Evolutionary conservation across 2,797 vertebrate species (phyloP).

Genomic region (Poecilia picta): DNA sequence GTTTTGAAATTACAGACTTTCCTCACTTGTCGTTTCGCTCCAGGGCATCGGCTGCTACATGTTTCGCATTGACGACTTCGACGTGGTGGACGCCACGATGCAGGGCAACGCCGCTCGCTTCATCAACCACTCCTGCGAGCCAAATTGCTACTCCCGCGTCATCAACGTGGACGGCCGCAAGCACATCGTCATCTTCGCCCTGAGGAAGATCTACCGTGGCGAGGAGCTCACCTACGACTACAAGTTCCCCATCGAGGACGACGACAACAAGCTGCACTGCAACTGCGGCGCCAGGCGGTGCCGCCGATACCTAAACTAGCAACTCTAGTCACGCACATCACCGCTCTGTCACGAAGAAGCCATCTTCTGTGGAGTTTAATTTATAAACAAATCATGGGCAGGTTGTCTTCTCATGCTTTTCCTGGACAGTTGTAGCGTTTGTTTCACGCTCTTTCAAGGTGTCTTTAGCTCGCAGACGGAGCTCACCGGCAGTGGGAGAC

Average conservation of each 20-base stretch:
- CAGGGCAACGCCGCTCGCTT: conserved; percentile 93
- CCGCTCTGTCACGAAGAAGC: neutral
- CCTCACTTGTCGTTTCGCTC: neutral
- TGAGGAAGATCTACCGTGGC: conserved; percentile 91
- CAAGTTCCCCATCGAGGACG: conserved; percentile 96
- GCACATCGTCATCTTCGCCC: conserved; percentile 93
- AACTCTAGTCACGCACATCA: neutral
- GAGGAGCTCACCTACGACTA: conserved; percentile 97
- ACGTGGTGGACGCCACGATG: conserved; percentile 94
- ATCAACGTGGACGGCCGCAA: conserved; percentile 94
- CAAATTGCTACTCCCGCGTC: conserved; percentile 94
- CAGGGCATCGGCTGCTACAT: conserved; percentile 96
- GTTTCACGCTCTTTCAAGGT: conserved; percentile 9
- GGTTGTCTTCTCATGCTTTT: neutral
- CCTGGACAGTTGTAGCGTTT: conserved; percentile 14
- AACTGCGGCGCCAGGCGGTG: conserved; percentile 91
- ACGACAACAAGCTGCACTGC: conserved; percentile 90
- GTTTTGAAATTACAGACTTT: neutral
- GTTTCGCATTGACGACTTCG: conserved; percentile 95
- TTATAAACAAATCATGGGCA: conserved; percentile 5
- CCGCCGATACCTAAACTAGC: conserved; percentile 90
- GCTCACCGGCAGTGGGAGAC: conserved; percentile 26
- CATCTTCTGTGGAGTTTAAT: conserved; percentile 16
- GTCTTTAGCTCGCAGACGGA: conserved; percentile 6
- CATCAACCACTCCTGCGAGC: conserved; percentile 96